Base-by-base conservation (phyloP, 30 jellyfish, hydroid and myxozoan species). In the Haliclystus octoradiatus region DNA sequence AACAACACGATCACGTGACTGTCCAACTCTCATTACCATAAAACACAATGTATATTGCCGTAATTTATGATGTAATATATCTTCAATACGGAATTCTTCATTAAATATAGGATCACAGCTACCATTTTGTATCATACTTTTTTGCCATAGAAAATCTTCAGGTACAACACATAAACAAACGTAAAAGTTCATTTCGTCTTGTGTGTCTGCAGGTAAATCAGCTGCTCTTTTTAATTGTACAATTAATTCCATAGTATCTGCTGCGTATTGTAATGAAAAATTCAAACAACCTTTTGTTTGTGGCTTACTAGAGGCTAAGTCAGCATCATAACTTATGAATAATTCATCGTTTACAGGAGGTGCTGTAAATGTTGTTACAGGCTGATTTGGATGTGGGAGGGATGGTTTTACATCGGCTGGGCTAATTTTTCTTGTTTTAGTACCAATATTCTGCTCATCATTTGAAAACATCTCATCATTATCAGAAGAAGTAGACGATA, bases 61-160 rank as follows among this genome's bases (percentile, higher is more conserved):
- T 53, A 87, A 62, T 70, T 87, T 87, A 49, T 87, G 97, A 66
- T 73, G 85, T 53, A 87, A 74, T 31, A 87, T 92, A 75, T 87
- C 97, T 3, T 76, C 52, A 34, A 87, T 81, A 15, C 68, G 93
- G 50, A 87, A 87, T 1, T 93, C 68, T 72, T 87, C 93, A 12
- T 80, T 62, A 61, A 62, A 87, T 1, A 74, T 60, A 50, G 97
- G 97, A 62, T 72, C 52, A 26, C 92, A 19, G 26, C 85, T 81
- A 31, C 75, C 78, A 15, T 24, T 53, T 33, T 74, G 94, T 34
- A 84, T 52, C 2, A 9, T 62, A 31, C 94, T 87, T 47, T 85
- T 68, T 52, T 87, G 92, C 97, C 97, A 87, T 50, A 71, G 72
- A 62, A 87, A 87, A 62, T 87, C 97, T 61, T 87, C 97, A 15